A percentile compares a stretch with the other conserved stretches of the same genome.
Conservation (phyloP, 2,888 invertebrate species). For the Cantharis nigra region DNA sequence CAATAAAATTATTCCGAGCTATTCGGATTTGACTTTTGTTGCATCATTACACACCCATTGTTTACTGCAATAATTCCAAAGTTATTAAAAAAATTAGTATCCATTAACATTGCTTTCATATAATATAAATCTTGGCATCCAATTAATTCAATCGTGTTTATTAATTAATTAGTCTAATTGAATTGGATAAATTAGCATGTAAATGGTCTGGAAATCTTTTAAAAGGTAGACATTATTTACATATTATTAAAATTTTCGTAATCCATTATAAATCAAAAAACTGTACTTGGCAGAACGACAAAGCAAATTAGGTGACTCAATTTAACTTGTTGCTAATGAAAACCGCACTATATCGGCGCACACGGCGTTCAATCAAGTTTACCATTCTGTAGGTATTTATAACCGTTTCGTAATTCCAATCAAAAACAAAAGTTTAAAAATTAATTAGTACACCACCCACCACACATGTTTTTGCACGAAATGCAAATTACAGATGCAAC, state of each 20-base stretch:
- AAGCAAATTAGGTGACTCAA: neutral
- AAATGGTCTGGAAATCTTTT: neutral
- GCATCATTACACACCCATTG: neutral
- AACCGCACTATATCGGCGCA: neutral
- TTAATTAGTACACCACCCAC: neutral
- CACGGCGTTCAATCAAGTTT: neutral
- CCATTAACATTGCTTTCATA: neutral
- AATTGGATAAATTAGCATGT: neutral
- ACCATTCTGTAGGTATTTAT: neutral
- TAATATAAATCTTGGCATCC: neutral
- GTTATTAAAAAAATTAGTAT: neutral
- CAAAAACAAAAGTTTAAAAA: neutral
- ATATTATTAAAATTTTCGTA: neutral
- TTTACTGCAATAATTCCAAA: neutral
- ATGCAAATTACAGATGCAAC: neutral
- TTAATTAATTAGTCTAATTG: neutral
- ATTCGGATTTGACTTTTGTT: neutral
- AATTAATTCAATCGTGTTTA: neutral
- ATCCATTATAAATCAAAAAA: neutral
- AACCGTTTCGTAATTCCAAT: neutral
- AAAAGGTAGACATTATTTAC: neutral
- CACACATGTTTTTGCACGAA: neutral
- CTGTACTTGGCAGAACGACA: neutral
- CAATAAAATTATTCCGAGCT: neutral
- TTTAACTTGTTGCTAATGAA: neutral